phyloP scores from a whole-genome alignment of 2,888 invertebrate species.

The Steinernema carpocapsae region DNA sequence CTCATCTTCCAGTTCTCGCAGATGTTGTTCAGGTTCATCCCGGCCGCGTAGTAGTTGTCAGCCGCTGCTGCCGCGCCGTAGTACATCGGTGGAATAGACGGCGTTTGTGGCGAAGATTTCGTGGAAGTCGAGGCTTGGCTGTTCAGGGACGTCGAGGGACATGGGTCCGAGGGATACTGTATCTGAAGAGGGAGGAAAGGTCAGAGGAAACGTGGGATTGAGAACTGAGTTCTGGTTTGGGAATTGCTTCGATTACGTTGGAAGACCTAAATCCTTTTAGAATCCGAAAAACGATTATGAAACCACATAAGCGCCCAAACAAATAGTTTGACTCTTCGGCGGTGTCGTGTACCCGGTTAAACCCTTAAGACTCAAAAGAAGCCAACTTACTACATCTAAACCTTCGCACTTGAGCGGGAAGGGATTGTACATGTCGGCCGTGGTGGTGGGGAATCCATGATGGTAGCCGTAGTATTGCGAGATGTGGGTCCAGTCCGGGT shows the following conservation, averaged over 20 bases:
- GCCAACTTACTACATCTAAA: conserved; percentile 3
- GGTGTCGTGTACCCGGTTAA: no score
- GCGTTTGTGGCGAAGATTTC: conserved; percentile 24
- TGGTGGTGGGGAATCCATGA: neutral
- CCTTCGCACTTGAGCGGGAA: conserved; percentile 20
- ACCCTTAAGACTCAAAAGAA: neutral
- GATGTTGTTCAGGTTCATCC: conserved; percentile 3
- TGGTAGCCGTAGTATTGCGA: conserved; percentile 16
- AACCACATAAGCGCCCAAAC: no score
- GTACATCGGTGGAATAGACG: conserved; percentile 17
- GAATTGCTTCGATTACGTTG: no score
- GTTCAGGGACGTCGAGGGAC: conserved; percentile 17
- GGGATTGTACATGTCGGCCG: conserved; percentile 8
- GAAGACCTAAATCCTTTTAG: no score
- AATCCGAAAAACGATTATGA: no score
- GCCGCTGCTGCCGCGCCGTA: neutral
- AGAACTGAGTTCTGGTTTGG: no score
- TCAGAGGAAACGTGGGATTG: no score
- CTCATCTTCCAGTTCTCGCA: conserved; percentile 32
- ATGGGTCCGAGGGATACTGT: conserved; percentile 28
- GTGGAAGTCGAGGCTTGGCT: conserved; percentile 23
- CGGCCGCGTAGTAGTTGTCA: neutral
- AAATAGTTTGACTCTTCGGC: no score
- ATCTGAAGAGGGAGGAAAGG: neutral
- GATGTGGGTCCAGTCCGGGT: conserved; percentile 11